These are phyloP conservation scores for Morone saxatilis DNA, from an alignment of 2,113 vertebrate genomes.

Conservation along the genomic window DNA sequence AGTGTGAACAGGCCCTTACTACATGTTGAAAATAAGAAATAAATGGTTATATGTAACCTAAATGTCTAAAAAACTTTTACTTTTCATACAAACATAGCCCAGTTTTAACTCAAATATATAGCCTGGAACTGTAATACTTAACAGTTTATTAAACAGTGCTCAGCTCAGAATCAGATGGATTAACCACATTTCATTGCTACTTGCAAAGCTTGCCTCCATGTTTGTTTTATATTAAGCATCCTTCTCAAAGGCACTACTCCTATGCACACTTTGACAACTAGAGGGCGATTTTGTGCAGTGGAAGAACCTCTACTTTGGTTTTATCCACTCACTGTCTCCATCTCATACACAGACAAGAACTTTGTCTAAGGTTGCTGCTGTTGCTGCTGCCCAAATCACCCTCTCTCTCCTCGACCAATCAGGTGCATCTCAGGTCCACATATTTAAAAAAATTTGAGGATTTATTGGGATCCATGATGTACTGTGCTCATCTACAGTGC, in stretches of 20 bases:
- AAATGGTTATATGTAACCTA: not conserved
- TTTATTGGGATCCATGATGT: not conserved
- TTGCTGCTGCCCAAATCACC: conserved; percentile 69
- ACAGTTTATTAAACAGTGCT: not conserved
- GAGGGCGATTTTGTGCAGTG: conserved; percentile 57
- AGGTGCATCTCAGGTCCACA: conserved; percentile 57
- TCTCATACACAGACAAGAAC: conserved; percentile 38
- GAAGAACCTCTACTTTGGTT: conserved; percentile 31
- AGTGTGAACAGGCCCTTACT: not conserved
- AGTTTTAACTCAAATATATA: not conserved
- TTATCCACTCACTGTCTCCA: conserved; percentile 38
- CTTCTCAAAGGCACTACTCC: not conserved
- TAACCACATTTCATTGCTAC: conserved; percentile 46
- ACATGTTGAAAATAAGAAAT: no score
- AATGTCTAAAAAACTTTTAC: not conserved
- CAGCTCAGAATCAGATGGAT: conserved; percentile 4
- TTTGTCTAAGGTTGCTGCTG: conserved; percentile 60
- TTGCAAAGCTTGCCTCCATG: conserved; percentile 59
- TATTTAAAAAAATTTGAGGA: not conserved
- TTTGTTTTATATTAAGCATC: conserved; percentile 50
- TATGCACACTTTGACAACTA: conserved; percentile 54
- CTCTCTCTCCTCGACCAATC: conserved; percentile 68
- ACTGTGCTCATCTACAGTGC: not conserved
- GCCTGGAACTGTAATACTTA: not conserved
- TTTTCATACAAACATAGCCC: not conserved